phyloP scores from a whole-genome alignment of 2,113 vertebrate species.

The Otus sunia region DNA sequence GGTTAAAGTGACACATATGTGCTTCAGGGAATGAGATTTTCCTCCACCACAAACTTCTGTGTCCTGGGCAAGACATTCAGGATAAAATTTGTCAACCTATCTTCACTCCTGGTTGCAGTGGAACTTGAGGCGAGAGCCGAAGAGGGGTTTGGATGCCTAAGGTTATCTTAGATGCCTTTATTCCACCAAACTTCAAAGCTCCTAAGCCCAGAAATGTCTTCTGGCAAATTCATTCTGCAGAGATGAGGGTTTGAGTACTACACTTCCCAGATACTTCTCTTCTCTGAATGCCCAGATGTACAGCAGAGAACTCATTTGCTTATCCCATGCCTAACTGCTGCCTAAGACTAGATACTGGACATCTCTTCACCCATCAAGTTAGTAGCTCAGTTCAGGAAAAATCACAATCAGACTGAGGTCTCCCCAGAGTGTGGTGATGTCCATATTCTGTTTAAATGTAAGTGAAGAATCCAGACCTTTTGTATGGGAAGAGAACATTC shows the following conservation, averaged over 20 bases:
- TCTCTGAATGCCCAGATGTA: background rate
- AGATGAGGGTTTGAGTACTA: background rate
- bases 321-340: background rate
- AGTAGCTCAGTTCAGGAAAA: background rate
- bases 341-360: too few species aligned
- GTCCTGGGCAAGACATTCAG: background rate
- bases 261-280: background rate
- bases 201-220: background rate
- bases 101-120: background rate
- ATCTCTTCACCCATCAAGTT: too few species aligned
- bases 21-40: background rate
- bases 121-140: background rate
- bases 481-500: background rate
- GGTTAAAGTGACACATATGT: background rate
- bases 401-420: background rate
- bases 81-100: background rate
- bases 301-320: background rate
- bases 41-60: accelerated
- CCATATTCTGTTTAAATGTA: background rate
- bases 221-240: background rate
- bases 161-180: background rate
- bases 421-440: background rate
- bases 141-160: background rate
- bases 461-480: background rate
- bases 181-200: background rate